Percentiles rank a stretch among this genome's conserved stretches.
phyloP scores from a whole-genome alignment of 2,888 invertebrate genomes.

The Mythimna vitellina region DNA sequence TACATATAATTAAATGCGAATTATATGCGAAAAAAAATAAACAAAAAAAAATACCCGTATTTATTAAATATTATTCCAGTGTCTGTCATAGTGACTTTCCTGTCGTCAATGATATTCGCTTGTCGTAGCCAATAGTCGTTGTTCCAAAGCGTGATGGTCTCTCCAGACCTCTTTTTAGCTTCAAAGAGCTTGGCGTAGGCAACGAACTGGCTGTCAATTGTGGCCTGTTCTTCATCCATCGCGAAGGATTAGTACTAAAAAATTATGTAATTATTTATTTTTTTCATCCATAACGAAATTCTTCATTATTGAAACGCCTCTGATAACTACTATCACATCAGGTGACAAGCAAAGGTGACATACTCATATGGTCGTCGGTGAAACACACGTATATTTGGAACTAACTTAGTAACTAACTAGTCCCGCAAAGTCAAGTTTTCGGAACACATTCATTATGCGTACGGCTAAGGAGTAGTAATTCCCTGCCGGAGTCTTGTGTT shows the following conservation, averaged over 20 bases:
- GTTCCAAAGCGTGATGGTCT: slow-evolving; percentile 77
- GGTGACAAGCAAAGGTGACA: too few relatives aligned
- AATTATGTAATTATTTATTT: neutral
- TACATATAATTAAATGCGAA: too few relatives aligned
- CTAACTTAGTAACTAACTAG: neutral
- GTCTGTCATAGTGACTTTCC: slow-evolving; percentile 83
- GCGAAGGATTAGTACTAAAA: slow-evolving; percentile 3
- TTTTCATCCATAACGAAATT: neutral
- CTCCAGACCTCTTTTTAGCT: slow-evolving; percentile 73
- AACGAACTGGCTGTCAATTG: slow-evolving; percentile 79
- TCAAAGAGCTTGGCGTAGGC: slow-evolving; percentile 76
- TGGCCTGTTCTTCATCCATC: slow-evolving; percentile 82
- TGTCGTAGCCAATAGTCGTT: slow-evolving; percentile 86
- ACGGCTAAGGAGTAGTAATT: too few relatives aligned
- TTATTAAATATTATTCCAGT: slow-evolving; percentile 82
- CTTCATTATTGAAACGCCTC: too few relatives aligned
- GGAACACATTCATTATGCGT: too few relatives aligned
- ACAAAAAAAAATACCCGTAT: slow-evolving; percentile 66
- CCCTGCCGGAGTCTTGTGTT: too few relatives aligned
- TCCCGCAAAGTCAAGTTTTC: too few relatives aligned
- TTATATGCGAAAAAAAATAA: neutral
- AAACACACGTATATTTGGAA: neutral
- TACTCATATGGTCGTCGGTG: neutral
- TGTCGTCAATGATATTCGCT: slow-evolving; percentile 80
- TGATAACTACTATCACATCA: neutral